Evolutionary conservation across 2,797 vertebrate genomes (phyloP).

Genomic region (Tenualosa thibaudeaui): DNA sequence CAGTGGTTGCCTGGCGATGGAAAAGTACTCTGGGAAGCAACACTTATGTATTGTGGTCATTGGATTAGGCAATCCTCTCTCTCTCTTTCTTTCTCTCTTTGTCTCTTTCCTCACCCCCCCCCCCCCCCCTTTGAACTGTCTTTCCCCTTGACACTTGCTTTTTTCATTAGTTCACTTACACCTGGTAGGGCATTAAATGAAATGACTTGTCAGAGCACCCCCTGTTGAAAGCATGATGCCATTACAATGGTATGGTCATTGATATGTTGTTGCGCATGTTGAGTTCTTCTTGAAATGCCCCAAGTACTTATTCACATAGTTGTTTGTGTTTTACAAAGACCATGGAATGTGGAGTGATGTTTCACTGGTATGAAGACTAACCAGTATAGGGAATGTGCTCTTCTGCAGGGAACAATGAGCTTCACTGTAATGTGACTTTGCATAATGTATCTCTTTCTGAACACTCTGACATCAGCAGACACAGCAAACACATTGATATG

Average conservation of each 20-base stretch:
- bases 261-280: neutral
- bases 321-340: no score
- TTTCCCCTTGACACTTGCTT: conserved; percentile 37
- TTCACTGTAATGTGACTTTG: no score
- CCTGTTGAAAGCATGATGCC: neutral
- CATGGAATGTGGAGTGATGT: no score
- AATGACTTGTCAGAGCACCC: conserved; percentile 26
- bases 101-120: neutral
- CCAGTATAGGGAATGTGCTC: no score
- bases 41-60: conserved; percentile 37
- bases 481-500: no score
- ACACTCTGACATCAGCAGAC: no score
- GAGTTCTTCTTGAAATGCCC: no score
- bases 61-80: conserved; percentile 59
- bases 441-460: no score
- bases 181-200: neutral
- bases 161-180: neutral
- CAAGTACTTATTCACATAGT: no score
- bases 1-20: conserved; percentile 54
- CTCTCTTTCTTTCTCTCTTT: conserved; percentile 20
- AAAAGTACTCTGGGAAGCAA: conserved; percentile 62
- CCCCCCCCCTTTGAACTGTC: conserved; percentile 43
- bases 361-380: no score
- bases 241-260: neutral
- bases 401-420: no score